Percentiles rank a stretch among this genome's conserved stretches.
phyloP scores from a whole-genome alignment of 1,140 invertebrate genomes.

The Bursaphelenchus mucronatus region DNA sequence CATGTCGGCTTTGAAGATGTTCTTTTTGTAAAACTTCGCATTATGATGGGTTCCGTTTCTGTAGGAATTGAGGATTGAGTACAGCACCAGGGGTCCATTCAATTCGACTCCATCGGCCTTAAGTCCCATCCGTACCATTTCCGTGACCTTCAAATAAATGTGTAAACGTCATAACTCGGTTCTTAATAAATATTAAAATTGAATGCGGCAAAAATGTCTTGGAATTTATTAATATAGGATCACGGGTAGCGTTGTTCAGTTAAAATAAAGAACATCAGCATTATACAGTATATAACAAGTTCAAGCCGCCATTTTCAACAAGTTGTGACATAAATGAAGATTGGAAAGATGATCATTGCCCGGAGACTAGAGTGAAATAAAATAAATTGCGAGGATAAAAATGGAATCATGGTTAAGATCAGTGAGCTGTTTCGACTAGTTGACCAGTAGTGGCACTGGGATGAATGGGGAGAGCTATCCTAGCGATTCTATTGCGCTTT shows the following conservation, averaged over 20 bases:
- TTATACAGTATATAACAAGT: slow-evolving; percentile 11
- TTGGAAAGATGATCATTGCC: neutral
- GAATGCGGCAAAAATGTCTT: neutral
- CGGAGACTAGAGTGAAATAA: neutral
- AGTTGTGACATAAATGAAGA: neutral
- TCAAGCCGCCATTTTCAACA: neutral
- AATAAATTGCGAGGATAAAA: slow-evolving; percentile 17
- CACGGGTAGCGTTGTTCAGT: neutral
- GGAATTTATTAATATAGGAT: neutral
- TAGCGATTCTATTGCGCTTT: slow-evolving; percentile 50
- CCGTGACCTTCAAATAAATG: slow-evolving; percentile 42
- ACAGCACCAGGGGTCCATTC: slow-evolving; percentile 50
- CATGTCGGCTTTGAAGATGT: slow-evolving; percentile 55
- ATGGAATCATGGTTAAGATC: slow-evolving; percentile 19
- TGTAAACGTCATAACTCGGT: neutral
- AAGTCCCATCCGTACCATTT: slow-evolving; percentile 48
- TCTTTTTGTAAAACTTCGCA: slow-evolving; percentile 30
- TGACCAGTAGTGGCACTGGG: slow-evolving; percentile 34
- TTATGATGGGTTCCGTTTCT: slow-evolving; percentile 16
- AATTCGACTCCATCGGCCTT: slow-evolving; percentile 47
- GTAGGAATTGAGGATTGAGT: slow-evolving; percentile 42
- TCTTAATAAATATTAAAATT: neutral
- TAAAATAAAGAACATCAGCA: neutral
- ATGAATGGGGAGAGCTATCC: slow-evolving; percentile 39
- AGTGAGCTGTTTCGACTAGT: slow-evolving; percentile 45